Conservation (phyloP, 1,140 invertebrate genomes). For the Calephelis nemesis region DNA sequence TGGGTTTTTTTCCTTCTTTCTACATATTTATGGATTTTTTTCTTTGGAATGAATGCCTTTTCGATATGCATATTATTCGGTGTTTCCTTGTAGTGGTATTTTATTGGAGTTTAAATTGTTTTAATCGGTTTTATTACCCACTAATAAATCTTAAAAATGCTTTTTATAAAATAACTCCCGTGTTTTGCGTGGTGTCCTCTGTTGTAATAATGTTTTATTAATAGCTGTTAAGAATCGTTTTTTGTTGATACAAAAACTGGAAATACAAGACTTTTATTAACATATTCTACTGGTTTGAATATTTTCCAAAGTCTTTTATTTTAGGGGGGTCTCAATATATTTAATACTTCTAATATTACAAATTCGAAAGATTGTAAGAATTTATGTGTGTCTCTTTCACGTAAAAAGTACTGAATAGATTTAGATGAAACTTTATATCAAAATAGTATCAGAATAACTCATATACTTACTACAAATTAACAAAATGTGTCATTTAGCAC, state of each 20-base stretch:
- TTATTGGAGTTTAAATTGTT: slow-evolving; percentile 36
- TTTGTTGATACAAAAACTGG: not conserved
- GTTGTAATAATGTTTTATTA: slow-evolving; percentile 1
- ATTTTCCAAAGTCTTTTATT: too few relatives aligned
- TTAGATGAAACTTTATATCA: too few relatives aligned
- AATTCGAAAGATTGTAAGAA: too few relatives aligned
- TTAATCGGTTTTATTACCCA: slow-evolving; percentile 33
- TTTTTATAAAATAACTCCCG: slow-evolving; percentile 19
- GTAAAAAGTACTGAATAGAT: too few relatives aligned
- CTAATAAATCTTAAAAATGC: slow-evolving; percentile 21
- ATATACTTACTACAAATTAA: too few relatives aligned
- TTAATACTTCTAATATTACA: too few relatives aligned
- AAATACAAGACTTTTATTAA: too few relatives aligned
- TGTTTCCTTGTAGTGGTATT: slow-evolving; percentile 30
- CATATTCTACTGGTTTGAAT: too few relatives aligned
- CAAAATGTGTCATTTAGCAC: too few relatives aligned
- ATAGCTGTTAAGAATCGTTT: not conserved
- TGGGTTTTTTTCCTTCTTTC: slow-evolving; percentile 62
- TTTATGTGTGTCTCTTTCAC: too few relatives aligned
- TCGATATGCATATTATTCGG: slow-evolving; percentile 50
- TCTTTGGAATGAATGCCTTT: slow-evolving; percentile 46
- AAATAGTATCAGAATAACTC: too few relatives aligned
- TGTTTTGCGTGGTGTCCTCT: slow-evolving; percentile 7
- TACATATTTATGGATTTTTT: slow-evolving; percentile 55
- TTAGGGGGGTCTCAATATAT: too few relatives aligned